Base-by-base conservation (phyloP, 2,888 invertebrate species). In the Apodemia zela region DNA sequence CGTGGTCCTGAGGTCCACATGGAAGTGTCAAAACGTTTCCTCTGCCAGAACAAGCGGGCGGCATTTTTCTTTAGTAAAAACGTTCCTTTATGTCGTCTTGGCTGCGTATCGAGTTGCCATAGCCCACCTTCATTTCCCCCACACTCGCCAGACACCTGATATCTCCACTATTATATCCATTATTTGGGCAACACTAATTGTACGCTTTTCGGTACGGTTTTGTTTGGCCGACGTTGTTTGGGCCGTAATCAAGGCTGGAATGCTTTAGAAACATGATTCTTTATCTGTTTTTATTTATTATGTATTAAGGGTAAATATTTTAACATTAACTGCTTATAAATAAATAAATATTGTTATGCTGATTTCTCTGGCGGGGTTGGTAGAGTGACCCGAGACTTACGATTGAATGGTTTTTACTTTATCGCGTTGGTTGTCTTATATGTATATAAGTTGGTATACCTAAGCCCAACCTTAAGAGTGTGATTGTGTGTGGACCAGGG, bases 141-240 rank as follows among this genome's bases (percentile, higher is more conserved):
- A 63, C 69, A 67, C 45, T 59, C 15, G 45, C 18, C 33, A 54
- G 71, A 69, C 69, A 75, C 71, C 72, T 67, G 76, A 76, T 72
- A 70, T 67, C 54, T 66, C 45, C 65, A 63, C 71, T 68, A 72
- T 74, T 73, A 69, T 73, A 66, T 69, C 66, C 72, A 70, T 73
- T 74, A 72, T 74, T 73, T 72, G 69, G 70, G 68, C 65, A 67
- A 73, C 71, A 73, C 73, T 72, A 72, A 73, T 73, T 74, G 76
- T 75, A 59, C 66, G 58, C 65, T 63, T 65, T 65, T 66, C 67
- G 64, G 59, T 63, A 66, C 62, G 69, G 67, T 69, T 68, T 68
- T 67, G 66, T 62, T 45, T 3, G 42, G 29, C 54, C 17, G 57
- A 42, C 35, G 33, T 25, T 57, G 49, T 25, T 57, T 58, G 45